Base-by-base conservation (phyloP, 2,888 invertebrate species). In the Rhabditoides inermis region DNA sequence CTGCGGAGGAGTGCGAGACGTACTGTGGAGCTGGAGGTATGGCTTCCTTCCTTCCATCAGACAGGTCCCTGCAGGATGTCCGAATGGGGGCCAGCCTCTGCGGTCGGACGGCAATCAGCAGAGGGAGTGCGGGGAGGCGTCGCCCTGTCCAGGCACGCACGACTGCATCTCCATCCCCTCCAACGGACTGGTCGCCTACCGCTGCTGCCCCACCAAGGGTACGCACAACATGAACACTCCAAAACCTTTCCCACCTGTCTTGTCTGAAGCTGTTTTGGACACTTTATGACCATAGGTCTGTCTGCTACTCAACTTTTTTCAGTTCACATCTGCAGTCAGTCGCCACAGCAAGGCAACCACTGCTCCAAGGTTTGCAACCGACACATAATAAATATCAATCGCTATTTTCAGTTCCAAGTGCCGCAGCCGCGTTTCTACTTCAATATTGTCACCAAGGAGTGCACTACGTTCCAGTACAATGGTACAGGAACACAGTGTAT, bases 151-250 rank as follows among this genome's bases (percentile, higher is more conserved):
- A 2, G 48, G 52, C 2, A 68, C 63, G 12, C 70, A 74, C 50
- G 72, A 71, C 25, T 73, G 73, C 42, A 53, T 67, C 15, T 51
- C 63, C 4, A 62, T 73, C 35, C 63, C 60, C 0, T 40, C 46
- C 20, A 65, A 65, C 53, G 68, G 69, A 30, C 58, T 61, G 27
- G 61, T 68, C 4, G 68, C 60, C 3, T 61, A 61, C 45, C 45
- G 73, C 12, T 73, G 73, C 45, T 73, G 73, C 51, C 69, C 73
- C 0, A 69, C 70, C 0, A 72, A 69, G 51, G 63, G 66, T 68
- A 44, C 20, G 27, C 7, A 5, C 18, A 55, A 27, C 7, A 20
- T 56, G 22, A 25, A 7, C 3, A 6, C 30, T n/a, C n/a, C n/a
- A n/a, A n/a, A n/a, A n/a, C n/a, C n/a, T n/a, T n/a, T n/a, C n/a